Evolutionary conservation across 2,888 invertebrate genomes (phyloP), one percentile per base, ranked within the genome.

Genomic region (Trichacis sp.): DNA sequence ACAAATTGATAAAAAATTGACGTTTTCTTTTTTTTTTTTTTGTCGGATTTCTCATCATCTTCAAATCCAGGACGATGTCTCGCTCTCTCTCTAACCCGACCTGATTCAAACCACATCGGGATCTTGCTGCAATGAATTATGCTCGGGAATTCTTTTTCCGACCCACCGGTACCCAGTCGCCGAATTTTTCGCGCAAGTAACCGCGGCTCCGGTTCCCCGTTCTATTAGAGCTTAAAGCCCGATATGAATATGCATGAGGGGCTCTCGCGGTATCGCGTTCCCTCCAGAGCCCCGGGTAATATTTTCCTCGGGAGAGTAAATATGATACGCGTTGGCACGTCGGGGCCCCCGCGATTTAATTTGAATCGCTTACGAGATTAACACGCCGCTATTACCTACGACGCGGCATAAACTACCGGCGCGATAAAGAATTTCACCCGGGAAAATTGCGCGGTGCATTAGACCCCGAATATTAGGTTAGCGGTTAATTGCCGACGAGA

Each of bases 241-340:
- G 18, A 58, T 59, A 68, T 68, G 64, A 68, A 68, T 68, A 68
- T 68, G 58, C 62, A 68, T 64, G 62, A 68, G 59, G n/a, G 52
- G 30, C 58, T 54, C 55, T 51, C 11, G 19, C 8, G 46, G 59
- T 64, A 62, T 64, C 54, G 57, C 52, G 56, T 64, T 68, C 46
- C 58, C 40, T 50, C 47, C 40, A 15, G 40, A 47, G 42, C 49
- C 38, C 48, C 38, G 40, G 14, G 48, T 48, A 43, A 57, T 57
- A 57, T 53, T 60, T 60, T 65, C 60, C 47, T 60, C 42, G 30
- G n/a, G 45, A 20, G 46, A 36, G 50, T 64, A 59, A 59, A 55
- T 64, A 59, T 55, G 43, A 51, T 59, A 59, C 45, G 48, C 36
- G 51, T 52, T 42, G 36, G 19, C 52, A 54, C 58, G 19, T 64